Evolutionary conservation across 1,140 invertebrate genomes (phyloP).

Genomic region (Pararge aegeria): DNA sequence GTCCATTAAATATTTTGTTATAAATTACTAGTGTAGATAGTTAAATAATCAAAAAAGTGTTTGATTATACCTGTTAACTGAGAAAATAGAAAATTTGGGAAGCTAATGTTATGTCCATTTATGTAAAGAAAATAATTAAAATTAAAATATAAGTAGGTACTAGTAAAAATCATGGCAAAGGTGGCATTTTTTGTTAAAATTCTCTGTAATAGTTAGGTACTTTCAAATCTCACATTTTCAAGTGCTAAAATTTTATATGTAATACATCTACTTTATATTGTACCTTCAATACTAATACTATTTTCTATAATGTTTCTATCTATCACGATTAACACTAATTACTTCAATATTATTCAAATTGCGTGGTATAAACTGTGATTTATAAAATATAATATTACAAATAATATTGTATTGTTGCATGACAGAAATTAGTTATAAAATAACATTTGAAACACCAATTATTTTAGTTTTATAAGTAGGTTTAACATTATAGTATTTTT

Average conservation of each 20-base stretch:
- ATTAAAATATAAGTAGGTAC: no score
- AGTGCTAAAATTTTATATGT: no score
- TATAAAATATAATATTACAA: not conserved
- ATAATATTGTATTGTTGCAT: not conserved
- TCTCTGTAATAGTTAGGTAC: no score
- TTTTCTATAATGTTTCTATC: not conserved
- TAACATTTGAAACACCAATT: constrained; percentile 5
- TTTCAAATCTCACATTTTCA: no score
- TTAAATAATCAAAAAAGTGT: not conserved
- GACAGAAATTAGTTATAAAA: not conserved
- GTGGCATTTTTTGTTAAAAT: no score
- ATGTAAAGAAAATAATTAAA: no score
- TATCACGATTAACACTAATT: not conserved
- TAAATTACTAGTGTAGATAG: not conserved
- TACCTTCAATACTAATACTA: not conserved
- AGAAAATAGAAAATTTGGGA: not conserved
- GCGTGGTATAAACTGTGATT: constrained; percentile 25
- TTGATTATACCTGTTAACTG: no score
- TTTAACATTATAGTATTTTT: not conserved
- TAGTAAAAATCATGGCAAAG: no score
- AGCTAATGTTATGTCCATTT: no score
- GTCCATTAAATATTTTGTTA: constrained; percentile 32
- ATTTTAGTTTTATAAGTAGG: constrained; percentile 12
- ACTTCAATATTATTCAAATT: constrained; percentile 2
- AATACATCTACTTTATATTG: no score